Evolutionary conservation across 1,140 invertebrate species (phyloP).

Genomic region (Sminthurinus signatus): DNA sequence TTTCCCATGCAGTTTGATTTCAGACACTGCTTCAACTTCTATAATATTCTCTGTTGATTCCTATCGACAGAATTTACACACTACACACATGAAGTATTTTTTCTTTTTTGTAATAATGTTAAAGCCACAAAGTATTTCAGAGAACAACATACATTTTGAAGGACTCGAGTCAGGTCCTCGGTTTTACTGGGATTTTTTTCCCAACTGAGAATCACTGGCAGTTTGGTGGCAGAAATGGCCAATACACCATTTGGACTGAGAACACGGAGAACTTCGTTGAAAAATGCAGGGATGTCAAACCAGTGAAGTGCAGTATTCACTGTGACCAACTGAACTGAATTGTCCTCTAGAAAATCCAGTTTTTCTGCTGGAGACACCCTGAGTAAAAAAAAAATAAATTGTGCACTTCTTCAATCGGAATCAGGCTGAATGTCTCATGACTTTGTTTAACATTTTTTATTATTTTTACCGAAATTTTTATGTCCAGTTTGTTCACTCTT

Average conservation of each 20-base stretch:
- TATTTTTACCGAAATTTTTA: no score
- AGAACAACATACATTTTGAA: not conserved
- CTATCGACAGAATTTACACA: no score
- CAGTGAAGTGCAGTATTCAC: constrained; percentile 48
- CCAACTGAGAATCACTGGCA: not conserved
- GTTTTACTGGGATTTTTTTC: not conserved
- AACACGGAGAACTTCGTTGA: constrained; percentile 46
- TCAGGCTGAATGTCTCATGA: no score
- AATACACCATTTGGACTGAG: constrained; percentile 47
- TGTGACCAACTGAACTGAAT: constrained; percentile 47
- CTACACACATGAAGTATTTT: no score
- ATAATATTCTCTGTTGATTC: no score
- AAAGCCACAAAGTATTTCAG: no score
- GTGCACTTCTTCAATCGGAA: no score
- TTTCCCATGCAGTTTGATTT: no score
- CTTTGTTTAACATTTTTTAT: no score
- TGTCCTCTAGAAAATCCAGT: constrained; percentile 7
- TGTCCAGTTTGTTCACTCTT: no score
- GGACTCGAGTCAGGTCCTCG: not conserved
- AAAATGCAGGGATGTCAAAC: constrained; percentile 49
- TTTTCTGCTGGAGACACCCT: constrained; percentile 43
- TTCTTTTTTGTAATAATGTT: no score
- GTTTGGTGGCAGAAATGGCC: constrained; percentile 41
- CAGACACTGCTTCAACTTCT: no score
- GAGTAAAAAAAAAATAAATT: not conserved